Evolutionary conservation across 2,888 invertebrate species (phyloP), one percentile per base, ranked within the genome.

Genomic region (Invenusta paracnida): DNA sequence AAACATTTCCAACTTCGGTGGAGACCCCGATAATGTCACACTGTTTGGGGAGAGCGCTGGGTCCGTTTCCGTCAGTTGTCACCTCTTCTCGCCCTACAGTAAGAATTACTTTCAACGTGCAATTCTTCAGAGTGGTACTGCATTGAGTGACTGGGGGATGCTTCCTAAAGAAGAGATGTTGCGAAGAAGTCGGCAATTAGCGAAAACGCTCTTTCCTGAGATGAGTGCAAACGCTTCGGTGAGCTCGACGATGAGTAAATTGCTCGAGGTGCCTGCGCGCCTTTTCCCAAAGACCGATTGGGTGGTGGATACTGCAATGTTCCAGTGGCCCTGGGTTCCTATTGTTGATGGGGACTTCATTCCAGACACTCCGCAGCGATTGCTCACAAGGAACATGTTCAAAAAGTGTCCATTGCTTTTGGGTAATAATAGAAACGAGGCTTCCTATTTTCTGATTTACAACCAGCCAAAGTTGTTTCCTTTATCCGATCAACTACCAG

Each of bases 1-100:
- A 88, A 97, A 98, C 91, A 96, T 96, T 11, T 88, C 87, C n/a
- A 23, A 13, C 17, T 90, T 90, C 81, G 89, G 89, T 17, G 90
- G 90, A 0, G 88, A 90, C 86, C 85, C 85, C n/a, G 28, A 85
- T 0, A 88, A 87, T 48, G 88, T 90, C 0, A 89, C 89, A 0
- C 23, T 90, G 27, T 89, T 90, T 86, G 90, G 90, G 17, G 89
- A 90, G 84, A 90, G 90, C 83, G 89, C 90, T 0, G 86, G 86
- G 0, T 87, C 89, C 0, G 89, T 87, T 0, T 88, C 89, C 81
- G 88, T 89, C 2, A 88, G 88, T 17, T 88, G 88, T 67, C 90
- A 90, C 82, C 84, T 89, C 23, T 81, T 90, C 25, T 89, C 89
- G 2, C 89, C 88, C 0, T 67, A 87, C 5, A 88, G 88, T n/a